These are phyloP conservation scores for Ceraclea dissimilis DNA, from an alignment of 2,888 invertebrate species.

Conservation along the genomic window DNA sequence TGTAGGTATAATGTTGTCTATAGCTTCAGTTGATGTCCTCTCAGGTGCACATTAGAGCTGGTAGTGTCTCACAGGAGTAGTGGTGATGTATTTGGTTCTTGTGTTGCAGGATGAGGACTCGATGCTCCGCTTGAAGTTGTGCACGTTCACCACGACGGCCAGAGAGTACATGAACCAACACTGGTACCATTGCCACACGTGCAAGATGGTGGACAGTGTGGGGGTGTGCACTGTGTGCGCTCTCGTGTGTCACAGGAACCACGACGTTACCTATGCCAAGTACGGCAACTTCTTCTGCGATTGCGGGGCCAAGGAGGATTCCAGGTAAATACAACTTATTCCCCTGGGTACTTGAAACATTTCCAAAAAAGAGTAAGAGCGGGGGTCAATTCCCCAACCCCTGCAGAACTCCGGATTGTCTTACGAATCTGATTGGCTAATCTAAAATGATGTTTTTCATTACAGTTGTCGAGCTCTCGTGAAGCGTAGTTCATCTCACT, in stretches of 20 bases:
- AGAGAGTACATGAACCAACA: slow-evolving; percentile 98
- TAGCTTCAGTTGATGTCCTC: too few species aligned
- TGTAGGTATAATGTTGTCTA: too few species aligned
- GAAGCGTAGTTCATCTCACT: slow-evolving; percentile 32
- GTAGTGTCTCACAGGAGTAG: too few species aligned
- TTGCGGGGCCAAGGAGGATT: slow-evolving; percentile 93
- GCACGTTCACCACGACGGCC: slow-evolving; percentile 94
- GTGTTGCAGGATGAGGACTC: slow-evolving; percentile 89
- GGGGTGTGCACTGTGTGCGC: slow-evolving; percentile 98
- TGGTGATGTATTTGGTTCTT: too few species aligned
- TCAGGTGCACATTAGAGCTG: too few species aligned
- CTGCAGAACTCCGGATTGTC: too few species aligned
- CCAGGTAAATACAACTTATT: slow-evolving; percentile 35
- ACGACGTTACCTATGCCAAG: slow-evolving; percentile 94
- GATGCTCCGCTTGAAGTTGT: slow-evolving; percentile 78
- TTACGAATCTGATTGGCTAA: too few species aligned
- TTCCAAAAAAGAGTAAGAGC: not conserved
- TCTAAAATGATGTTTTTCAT: too few species aligned
- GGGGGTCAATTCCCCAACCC: too few species aligned
- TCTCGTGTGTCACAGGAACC: slow-evolving; percentile 91
- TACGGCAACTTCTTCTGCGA: slow-evolving; percentile 99
- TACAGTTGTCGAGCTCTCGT: slow-evolving; percentile 45
- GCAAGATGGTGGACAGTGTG: slow-evolving; percentile 96
- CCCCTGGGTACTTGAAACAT: not conserved
- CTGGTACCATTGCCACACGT: slow-evolving; percentile 99